Evolutionary conservation across 1,140 invertebrate genomes (phyloP).

Genomic region (Gyrodactylus bullatarudis): DNA sequence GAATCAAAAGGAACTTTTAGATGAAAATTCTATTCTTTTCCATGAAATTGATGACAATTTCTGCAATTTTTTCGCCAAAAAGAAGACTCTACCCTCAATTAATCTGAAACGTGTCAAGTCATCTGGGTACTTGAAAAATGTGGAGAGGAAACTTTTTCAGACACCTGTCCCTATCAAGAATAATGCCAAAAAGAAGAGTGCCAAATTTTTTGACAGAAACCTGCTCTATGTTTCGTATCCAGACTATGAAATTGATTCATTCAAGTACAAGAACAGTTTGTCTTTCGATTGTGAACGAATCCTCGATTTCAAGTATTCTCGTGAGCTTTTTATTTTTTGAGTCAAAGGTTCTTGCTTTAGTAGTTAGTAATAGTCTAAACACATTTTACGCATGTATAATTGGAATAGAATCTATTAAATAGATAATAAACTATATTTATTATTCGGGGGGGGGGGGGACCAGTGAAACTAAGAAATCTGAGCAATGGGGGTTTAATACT

Average conservation of each 20-base stretch:
- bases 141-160: not conserved
- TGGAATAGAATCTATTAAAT: too few species aligned
- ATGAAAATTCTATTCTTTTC: not conserved
- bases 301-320: not conserved
- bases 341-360: too few species aligned
- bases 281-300: not conserved
- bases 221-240: not conserved
- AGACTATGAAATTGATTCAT: not conserved
- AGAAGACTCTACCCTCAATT: not conserved
- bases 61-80: not conserved
- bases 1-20: not conserved
- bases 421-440: too few species aligned
- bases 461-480: too few species aligned
- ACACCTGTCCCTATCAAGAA: not conserved
- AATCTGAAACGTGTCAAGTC: not conserved
- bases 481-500: too few species aligned
- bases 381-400: too few species aligned
- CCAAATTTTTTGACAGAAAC: not conserved
- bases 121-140: not conserved
- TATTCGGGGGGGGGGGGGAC: too few species aligned
- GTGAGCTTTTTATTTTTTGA: too few species aligned
- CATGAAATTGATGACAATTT: not conserved
- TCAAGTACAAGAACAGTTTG: not conserved
- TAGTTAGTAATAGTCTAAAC: too few species aligned
- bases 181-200: not conserved